These are phyloP conservation scores for Drosophila miranda DNA, from an alignment of 1,140 invertebrate genomes.

Conservation along the genomic window DNA sequence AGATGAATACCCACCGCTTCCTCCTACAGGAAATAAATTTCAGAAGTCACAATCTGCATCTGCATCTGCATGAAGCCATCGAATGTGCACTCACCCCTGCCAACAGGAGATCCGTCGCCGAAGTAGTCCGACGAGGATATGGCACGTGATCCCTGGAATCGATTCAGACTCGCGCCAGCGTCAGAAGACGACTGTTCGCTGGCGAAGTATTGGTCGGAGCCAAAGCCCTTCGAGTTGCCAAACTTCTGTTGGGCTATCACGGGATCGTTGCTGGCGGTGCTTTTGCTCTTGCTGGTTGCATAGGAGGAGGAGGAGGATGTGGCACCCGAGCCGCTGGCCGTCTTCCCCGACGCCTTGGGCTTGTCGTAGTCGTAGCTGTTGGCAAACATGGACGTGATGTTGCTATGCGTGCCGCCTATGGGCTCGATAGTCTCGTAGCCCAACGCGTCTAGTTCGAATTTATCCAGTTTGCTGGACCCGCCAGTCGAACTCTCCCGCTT, in stretches of 20 bases:
- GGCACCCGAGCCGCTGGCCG: background rate
- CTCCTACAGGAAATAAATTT: background rate
- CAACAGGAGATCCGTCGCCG: conserved; percentile 84
- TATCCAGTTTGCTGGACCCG: conserved; percentile 63
- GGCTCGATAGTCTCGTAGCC: conserved; percentile 81
- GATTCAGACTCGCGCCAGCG: conserved; percentile 75
- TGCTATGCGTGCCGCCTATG: conserved; percentile 69
- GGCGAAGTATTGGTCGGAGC: conserved; percentile 97
- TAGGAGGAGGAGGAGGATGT: background rate
- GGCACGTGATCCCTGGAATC: conserved; percentile 94
- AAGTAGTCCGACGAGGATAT: conserved; percentile 99
- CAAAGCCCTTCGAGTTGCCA: conserved; percentile 97
- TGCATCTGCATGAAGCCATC: background rate
- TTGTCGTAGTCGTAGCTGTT: conserved; percentile 52
- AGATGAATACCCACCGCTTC: conserved; percentile 56
- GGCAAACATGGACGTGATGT: conserved; percentile 79
- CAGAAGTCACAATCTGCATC: background rate
- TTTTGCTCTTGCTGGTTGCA: conserved; percentile 41
- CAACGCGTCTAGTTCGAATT: conserved; percentile 73
- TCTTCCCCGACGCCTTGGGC: conserved; percentile 36
- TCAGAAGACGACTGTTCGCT: conserved; percentile 84
- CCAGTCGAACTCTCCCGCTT: conserved; percentile 44
- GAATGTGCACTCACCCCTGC: conserved; percentile 34
- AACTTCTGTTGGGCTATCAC: conserved; percentile 95
- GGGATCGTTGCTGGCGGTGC: conserved; percentile 44